phyloP scores from a whole-genome alignment of 2,113 vertebrate genomes.

The Recurvirostra avosetta region DNA sequence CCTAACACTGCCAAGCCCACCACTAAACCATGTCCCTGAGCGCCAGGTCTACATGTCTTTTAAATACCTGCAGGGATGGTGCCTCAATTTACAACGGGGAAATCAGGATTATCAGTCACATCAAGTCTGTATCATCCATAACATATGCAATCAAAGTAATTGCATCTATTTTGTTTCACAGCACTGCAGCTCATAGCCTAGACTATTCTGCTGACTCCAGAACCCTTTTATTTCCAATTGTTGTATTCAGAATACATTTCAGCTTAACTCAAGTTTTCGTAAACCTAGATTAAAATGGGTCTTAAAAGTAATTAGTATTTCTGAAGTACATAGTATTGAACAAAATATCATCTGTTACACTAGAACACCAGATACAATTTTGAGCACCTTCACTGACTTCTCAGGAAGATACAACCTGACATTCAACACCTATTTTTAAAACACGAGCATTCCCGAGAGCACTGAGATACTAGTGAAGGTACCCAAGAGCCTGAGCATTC shows the following conservation, averaged over 20 bases:
- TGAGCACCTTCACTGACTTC: background rate
- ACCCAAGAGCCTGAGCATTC: background rate
- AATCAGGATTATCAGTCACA: background rate
- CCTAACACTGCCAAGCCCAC: background rate
- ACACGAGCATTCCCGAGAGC: background rate
- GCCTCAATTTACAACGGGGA: background rate
- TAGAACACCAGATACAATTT: background rate
- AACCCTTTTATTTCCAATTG: background rate
- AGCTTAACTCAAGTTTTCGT: background rate
- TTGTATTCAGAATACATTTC: background rate
- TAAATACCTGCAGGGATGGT: no score
- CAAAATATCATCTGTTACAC: background rate
- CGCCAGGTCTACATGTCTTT: background rate
- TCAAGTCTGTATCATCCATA: background rate
- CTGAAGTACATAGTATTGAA: background rate
- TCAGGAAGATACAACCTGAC: background rate
- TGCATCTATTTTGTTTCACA: background rate
- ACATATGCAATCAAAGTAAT: background rate
- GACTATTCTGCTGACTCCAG: background rate
- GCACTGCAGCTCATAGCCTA: background rate
- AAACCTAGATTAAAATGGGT: background rate
- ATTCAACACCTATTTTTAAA: background rate
- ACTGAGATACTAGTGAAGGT: background rate
- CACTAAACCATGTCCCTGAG: background rate
- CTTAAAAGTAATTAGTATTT: background rate